phyloP scores from a whole-genome alignment of 2,888 invertebrate genomes.

The Pristionchus entomophagus region DNA sequence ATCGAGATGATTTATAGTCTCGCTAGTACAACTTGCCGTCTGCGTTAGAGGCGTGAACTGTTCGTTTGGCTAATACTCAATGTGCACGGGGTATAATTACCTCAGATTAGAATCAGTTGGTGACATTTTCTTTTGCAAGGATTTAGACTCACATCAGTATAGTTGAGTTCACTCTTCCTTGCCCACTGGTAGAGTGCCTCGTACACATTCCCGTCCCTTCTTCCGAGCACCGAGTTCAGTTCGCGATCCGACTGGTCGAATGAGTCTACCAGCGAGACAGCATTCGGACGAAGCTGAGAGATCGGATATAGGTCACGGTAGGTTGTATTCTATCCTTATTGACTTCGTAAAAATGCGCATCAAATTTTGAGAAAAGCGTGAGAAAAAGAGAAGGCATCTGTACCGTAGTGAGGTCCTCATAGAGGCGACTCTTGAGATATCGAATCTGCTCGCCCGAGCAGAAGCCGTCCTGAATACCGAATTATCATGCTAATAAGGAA shows the following conservation, averaged over 20 bases:
- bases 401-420: slow-evolving; percentile 77
- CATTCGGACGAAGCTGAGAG: slow-evolving; percentile 86
- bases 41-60: too few species aligned
- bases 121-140: too few species aligned
- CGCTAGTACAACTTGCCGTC: too few species aligned
- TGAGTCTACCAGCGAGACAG: slow-evolving; percentile 91
- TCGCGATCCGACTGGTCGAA: slow-evolving; percentile 83
- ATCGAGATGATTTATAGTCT: too few species aligned
- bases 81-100: too few species aligned
- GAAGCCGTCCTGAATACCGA: slow-evolving; percentile 61
- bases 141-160: slow-evolving; percentile 53
- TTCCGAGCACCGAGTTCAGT: slow-evolving; percentile 76
- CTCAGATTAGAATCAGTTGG: too few species aligned
- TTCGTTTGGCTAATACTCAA: too few species aligned
- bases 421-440: slow-evolving; percentile 61
- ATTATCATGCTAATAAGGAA: too few species aligned
- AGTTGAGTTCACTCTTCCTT: slow-evolving; percentile 58
- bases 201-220: slow-evolving; percentile 77
- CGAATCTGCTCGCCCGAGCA: slow-evolving; percentile 60
- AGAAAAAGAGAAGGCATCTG: neutral
- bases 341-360: too few species aligned
- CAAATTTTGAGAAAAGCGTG: too few species aligned
- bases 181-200: slow-evolving; percentile 77
- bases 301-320: too few species aligned
- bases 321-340: too few species aligned